phyloP scores from a whole-genome alignment of 2,888 invertebrate species.

The Marasmarcha lunaedactyla region DNA sequence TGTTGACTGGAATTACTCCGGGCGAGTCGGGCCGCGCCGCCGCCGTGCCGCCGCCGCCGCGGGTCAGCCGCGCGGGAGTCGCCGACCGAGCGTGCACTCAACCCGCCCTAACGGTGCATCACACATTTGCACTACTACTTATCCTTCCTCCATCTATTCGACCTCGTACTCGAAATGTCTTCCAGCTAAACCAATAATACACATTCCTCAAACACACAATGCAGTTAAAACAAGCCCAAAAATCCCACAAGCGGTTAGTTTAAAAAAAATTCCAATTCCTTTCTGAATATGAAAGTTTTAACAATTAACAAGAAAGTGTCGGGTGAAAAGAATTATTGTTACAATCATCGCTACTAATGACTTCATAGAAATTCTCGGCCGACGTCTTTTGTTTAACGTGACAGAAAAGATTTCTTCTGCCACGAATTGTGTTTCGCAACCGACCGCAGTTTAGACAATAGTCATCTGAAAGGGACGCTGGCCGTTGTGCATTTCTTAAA shows the following conservation, averaged over 20 bases:
- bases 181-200: too few species aligned
- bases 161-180: slow-evolving; percentile 8
- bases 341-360: slow-evolving; percentile 26
- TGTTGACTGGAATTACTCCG: too few species aligned
- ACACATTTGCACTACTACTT: slow-evolving; percentile 39
- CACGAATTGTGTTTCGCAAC: background rate
- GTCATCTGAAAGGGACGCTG: background rate
- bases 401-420: slow-evolving; percentile 15
- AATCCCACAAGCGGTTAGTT: too few species aligned
- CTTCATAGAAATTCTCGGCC: slow-evolving; percentile 16
- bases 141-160: slow-evolving; percentile 30
- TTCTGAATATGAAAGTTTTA: too few species aligned
- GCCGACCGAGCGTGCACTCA: slow-evolving; percentile 65
- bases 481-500: background rate
- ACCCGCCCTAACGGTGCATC: slow-evolving; percentile 51
- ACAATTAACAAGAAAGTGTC: background rate
- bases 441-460: background rate
- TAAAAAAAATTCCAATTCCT: too few species aligned
- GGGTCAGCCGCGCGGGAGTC: slow-evolving; percentile 32
- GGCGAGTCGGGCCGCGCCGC: background rate
- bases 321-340: slow-evolving; percentile 21
- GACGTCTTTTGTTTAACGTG: background rate
- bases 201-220: too few species aligned
- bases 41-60: too few species aligned
- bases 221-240: too few species aligned